Evolutionary conservation across 1,140 invertebrate species (phyloP).

Genomic region (Bathynomus jamesi): DNA sequence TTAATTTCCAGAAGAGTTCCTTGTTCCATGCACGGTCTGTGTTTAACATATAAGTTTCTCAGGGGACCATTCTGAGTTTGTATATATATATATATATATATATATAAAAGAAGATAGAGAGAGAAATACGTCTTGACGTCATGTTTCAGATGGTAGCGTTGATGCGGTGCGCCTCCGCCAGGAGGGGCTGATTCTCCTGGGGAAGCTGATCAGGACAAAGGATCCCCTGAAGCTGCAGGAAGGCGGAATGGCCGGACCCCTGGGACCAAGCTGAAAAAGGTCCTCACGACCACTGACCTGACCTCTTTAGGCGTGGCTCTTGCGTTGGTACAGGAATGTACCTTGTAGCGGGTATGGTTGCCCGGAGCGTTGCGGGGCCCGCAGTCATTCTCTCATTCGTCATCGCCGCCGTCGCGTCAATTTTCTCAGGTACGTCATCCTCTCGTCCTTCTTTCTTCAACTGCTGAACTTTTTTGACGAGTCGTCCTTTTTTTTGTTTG

Average conservation of each 20-base stretch:
- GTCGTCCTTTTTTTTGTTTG: too few relatives aligned
- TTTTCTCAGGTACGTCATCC: constrained; percentile 87
- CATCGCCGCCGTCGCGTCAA: constrained; percentile 79
- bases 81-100: too few relatives aligned
- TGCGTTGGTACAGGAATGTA: constrained; percentile 92
- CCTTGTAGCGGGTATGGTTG: constrained; percentile 81
- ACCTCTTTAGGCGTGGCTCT: constrained; percentile 82
- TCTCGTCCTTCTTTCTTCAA: too few relatives aligned
- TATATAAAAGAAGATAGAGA: too few relatives aligned
- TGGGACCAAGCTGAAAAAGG: constrained; percentile 40
- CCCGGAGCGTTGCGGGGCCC: constrained; percentile 74
- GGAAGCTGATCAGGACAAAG: constrained; percentile 9
- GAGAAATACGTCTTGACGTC: too few relatives aligned
- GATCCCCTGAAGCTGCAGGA: constrained; percentile 7
- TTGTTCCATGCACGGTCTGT: too few relatives aligned
- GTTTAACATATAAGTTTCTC: too few relatives aligned
- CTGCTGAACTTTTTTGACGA: too few relatives aligned
- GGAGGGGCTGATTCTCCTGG: not conserved
- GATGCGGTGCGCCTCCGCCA: not conserved
- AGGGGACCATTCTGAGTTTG: too few relatives aligned
- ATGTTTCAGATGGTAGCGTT: not conserved
- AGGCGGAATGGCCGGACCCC: not conserved
- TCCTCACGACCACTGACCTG: constrained; percentile 77
- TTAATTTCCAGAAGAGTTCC: too few relatives aligned
- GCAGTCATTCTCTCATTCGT: constrained; percentile 79